A percentile compares a stretch with the other conserved stretches of the same genome.
Conservation (phyloP, 2,113 vertebrate genomes). For the Apodemus speciosus region DNA sequence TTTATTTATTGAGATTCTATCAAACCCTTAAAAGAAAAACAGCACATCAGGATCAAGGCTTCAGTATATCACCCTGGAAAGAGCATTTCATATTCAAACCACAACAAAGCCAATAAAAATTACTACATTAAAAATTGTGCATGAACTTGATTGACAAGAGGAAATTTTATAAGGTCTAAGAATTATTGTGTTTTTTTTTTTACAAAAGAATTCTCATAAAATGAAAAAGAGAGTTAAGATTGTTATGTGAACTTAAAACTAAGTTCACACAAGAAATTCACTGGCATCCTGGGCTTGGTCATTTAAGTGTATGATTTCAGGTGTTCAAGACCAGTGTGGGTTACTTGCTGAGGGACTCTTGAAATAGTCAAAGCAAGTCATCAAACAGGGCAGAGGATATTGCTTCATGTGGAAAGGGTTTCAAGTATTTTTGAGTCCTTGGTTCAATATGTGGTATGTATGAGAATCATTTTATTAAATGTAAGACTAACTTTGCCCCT, state of each 20-base stretch:
- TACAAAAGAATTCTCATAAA: not conserved
- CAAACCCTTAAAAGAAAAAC: not conserved
- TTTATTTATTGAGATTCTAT: not conserved
- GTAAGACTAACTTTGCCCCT: not conserved
- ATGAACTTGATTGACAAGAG: not conserved
- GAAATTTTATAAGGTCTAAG: not conserved
- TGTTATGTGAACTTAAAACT: not conserved
- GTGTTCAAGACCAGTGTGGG: not conserved
- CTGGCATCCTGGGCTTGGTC: not conserved
- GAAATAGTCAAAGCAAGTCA: not conserved
- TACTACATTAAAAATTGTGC: not conserved
- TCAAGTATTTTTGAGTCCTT: not conserved
- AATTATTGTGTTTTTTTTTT: not conserved
- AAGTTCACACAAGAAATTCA: not conserved
- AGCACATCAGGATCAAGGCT: not conserved
- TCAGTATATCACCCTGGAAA: not conserved
- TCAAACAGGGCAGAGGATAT: not conserved
- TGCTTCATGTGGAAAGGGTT: not conserved
- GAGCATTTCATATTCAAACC: not conserved
- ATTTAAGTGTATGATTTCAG: not conserved
- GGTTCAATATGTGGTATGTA: not conserved
- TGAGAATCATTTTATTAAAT: not conserved
- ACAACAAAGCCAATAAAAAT: not conserved
- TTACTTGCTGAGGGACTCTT: not conserved
- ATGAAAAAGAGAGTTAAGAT: not conserved